These are phyloP conservation scores for Drosophila serrata DNA, from an alignment of 1,140 invertebrate species.

Conservation along the genomic window DNA sequence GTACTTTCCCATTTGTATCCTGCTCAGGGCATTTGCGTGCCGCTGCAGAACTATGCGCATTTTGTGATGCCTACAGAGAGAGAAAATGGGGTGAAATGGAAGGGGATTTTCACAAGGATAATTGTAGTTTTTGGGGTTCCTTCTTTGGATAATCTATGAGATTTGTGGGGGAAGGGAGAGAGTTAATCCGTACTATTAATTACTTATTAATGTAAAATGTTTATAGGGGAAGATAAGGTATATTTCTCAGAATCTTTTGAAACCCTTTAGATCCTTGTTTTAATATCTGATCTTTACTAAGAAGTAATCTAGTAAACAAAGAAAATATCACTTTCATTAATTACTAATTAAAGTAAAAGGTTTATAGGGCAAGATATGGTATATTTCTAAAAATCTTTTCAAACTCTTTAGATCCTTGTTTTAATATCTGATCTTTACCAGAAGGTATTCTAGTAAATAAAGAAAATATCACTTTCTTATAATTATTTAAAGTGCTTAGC, in stretches of 20 bases:
- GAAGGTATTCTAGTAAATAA: background rate
- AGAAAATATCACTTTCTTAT: background rate
- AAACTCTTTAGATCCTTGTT: too few relatives aligned
- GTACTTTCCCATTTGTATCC: constrained; percentile 39
- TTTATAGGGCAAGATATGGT: too few relatives aligned
- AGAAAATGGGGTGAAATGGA: background rate
- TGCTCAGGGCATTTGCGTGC: constrained; percentile 53
- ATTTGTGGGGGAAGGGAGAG: background rate
- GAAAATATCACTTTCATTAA: background rate
- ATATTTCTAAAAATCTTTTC: too few relatives aligned
- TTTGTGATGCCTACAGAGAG: constrained; percentile 50
- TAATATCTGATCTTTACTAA: background rate
- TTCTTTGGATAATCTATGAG: background rate
- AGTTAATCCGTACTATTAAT: background rate
- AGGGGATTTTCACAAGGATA: background rate
- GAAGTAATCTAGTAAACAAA: background rate
- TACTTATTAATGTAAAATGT: background rate
- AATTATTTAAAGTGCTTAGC: constrained; percentile 6
- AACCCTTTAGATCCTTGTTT: too few relatives aligned
- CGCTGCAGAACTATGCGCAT: constrained; percentile 74
- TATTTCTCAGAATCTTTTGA: too few relatives aligned
- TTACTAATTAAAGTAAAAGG: background rate
- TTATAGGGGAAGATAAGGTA: background rate
- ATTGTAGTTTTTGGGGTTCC: too few relatives aligned
- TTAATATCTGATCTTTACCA: background rate